These are phyloP conservation scores for Ibidorhyncha struthersii DNA, from an alignment of 2,113 vertebrate genomes.

Conservation along the genomic window DNA sequence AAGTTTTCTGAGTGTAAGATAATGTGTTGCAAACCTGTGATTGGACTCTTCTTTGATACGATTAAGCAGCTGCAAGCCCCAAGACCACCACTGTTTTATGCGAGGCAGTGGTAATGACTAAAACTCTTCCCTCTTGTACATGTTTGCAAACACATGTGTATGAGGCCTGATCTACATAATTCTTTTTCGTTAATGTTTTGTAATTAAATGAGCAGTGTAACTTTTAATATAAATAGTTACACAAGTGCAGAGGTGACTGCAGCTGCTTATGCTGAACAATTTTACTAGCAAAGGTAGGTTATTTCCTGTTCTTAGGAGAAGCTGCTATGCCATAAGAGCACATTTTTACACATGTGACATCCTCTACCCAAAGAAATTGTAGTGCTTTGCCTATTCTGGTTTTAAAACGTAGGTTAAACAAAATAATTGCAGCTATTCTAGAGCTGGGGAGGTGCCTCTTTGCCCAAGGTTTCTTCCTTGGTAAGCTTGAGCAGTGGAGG, in stretches of 20 bases:
- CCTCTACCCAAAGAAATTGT: background rate
- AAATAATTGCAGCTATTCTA: background rate
- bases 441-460: background rate
- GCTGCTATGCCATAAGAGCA: background rate
- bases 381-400: background rate
- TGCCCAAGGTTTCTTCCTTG: background rate
- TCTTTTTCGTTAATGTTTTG: background rate
- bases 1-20: background rate
- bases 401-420: background rate
- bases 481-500: background rate
- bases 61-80: background rate
- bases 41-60: background rate
- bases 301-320: background rate
- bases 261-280: background rate
- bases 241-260: background rate
- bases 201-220: background rate
- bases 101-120: background rate
- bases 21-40: background rate
- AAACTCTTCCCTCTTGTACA: background rate
- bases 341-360: background rate
- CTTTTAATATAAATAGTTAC: background rate
- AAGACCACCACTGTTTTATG: background rate
- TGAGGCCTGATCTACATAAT: background rate
- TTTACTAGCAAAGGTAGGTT: background rate
- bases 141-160: background rate